Percentiles rank a stretch among this genome's conserved stretches.
phyloP scores from a whole-genome alignment of 2,888 invertebrate genomes.

The Xylota sylvarum region DNA sequence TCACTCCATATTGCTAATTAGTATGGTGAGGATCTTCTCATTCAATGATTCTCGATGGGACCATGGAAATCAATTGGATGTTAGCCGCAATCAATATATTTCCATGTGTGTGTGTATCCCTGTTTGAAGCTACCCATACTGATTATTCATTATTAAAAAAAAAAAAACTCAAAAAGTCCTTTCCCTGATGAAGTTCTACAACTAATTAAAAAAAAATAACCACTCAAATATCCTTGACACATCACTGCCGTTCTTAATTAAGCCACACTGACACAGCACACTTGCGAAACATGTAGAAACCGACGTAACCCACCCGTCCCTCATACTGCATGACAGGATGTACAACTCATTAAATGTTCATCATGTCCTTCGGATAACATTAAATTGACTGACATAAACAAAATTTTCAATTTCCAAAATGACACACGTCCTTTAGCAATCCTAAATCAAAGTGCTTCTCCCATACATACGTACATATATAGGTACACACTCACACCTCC shows the following conservation, averaged over 20 bases:
- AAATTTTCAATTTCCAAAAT: constrained; percentile 64
- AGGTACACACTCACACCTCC: neutral
- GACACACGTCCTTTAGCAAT: constrained; percentile 21
- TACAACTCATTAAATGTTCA: constrained; percentile 69
- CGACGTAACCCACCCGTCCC: neutral
- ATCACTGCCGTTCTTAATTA: constrained; percentile 54
- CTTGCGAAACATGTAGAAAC: neutral
- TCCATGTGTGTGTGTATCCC: neutral
- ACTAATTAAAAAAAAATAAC: constrained; percentile 65
- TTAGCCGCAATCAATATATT: neutral
- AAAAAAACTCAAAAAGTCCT: constrained; percentile 13
- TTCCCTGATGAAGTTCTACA: constrained; percentile 33
- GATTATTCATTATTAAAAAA: constrained; percentile 28
- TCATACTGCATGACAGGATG: constrained; percentile 50
- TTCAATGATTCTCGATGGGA: neutral
- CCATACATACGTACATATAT: neutral
- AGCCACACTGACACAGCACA: constrained; percentile 27
- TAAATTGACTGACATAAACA: constrained; percentile 59
- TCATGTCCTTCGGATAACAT: constrained; percentile 56
- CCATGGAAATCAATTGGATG: neutral
- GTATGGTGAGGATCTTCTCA: neutral
- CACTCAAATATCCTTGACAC: constrained; percentile 59
- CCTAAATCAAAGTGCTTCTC: constrained; percentile 19
- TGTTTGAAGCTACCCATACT: neutral
- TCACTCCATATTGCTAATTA: neutral